Evolutionary conservation across 2,113 vertebrate genomes (phyloP).

Genomic region (Holacanthus passer): DNA sequence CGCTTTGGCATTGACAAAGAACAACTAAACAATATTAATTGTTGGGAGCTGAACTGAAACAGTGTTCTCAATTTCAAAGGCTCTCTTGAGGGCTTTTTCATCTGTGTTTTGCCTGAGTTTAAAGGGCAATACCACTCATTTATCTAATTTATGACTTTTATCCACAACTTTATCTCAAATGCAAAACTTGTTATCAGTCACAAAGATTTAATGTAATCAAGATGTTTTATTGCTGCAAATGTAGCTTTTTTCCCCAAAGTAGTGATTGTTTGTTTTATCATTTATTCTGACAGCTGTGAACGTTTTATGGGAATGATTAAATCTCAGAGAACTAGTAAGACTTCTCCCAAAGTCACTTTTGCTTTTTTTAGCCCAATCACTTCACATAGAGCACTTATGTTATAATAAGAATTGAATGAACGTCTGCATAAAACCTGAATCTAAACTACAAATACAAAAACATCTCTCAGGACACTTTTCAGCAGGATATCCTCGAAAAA

Average conservation of each 20-base stretch:
- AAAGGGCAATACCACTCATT: conserved; percentile 16
- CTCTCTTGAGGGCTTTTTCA: conserved; percentile 18
- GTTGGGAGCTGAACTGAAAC: conserved; percentile 42
- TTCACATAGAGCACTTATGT: background rate
- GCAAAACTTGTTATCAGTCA: background rate
- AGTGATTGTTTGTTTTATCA: too few species aligned
- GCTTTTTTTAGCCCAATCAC: background rate
- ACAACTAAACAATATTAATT: conserved; percentile 69
- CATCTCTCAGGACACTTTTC: background rate
- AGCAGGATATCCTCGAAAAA: background rate
- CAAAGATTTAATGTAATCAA: background rate
- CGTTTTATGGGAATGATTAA: background rate
- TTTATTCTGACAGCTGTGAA: conserved; percentile 2
- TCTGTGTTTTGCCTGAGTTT: conserved; percentile 39
- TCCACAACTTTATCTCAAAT: conserved; percentile 3
- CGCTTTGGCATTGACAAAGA: conserved; percentile 47
- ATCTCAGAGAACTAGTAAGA: background rate
- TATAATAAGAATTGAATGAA: too few species aligned
- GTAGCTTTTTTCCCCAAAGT: too few species aligned
- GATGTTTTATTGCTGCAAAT: background rate
- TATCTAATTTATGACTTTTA: conserved; percentile 22
- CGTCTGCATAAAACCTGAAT: background rate
- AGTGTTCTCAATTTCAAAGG: conserved; percentile 57
- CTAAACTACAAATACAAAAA: background rate
- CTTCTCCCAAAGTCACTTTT: background rate